These are phyloP conservation scores for Morpho helenor DNA, from an alignment of 2,888 invertebrate genomes.

Conservation along the genomic window DNA sequence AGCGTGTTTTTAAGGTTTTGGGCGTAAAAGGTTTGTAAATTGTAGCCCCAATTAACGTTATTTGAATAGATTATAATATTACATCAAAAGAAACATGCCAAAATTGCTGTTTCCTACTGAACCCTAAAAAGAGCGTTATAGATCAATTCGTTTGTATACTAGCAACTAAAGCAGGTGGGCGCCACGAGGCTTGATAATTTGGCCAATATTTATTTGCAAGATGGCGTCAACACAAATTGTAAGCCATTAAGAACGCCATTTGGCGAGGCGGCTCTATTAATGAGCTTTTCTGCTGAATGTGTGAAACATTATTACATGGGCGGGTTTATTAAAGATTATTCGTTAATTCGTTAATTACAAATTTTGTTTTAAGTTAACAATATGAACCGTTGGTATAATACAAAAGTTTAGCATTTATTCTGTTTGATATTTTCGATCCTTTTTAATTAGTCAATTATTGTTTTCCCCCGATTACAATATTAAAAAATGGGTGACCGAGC, in stretches of 20 bases:
- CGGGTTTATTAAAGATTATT: not conserved
- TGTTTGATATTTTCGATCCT: too few species aligned
- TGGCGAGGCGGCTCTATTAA: conserved; percentile 62
- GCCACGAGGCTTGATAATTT: conserved; percentile 66
- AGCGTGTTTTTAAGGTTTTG: too few species aligned
- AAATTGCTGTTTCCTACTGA: not conserved
- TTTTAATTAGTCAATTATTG: too few species aligned
- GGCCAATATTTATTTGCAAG: conserved; percentile 73
- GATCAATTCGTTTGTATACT: conserved; percentile 25
- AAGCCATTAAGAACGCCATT: conserved; percentile 61
- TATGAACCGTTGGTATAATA: too few species aligned
- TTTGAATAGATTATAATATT: too few species aligned
- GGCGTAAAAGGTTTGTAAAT: too few species aligned
- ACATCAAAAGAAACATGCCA: too few species aligned
- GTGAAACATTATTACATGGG: conserved; percentile 10
- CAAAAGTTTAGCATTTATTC: too few species aligned
- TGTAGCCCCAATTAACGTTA: too few species aligned
- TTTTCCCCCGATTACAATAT: too few species aligned
- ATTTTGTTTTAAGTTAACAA: not conserved
- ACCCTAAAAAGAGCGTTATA: conserved; percentile 1
- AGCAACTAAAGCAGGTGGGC: conserved; percentile 55
- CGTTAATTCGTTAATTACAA: too few species aligned
- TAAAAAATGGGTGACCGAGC: too few species aligned
- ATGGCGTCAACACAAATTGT: conserved; percentile 64
- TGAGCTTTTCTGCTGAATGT: conserved; percentile 34